A percentile compares a stretch with the other conserved stretches of the same genome.
phyloP scores from a whole-genome alignment of 2,113 vertebrate species.

The Bubalus kerabau region DNA sequence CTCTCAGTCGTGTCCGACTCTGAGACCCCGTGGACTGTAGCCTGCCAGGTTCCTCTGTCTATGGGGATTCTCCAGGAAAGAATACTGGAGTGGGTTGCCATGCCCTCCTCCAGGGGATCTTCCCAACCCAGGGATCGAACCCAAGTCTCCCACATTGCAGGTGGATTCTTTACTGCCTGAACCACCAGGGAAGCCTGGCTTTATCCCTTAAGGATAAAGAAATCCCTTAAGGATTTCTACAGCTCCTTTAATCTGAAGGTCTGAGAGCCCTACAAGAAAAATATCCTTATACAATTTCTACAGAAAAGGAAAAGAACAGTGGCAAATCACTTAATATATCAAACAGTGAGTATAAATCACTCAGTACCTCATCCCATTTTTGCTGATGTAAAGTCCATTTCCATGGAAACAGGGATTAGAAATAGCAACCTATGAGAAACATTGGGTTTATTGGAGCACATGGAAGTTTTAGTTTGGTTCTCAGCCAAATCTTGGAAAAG shows the following conservation, averaged over 20 bases:
- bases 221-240: neutral
- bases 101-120: neutral
- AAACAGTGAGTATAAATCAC: slow-evolving; percentile 70
- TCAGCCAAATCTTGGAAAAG: slow-evolving; percentile 66
- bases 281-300: slow-evolving; percentile 15
- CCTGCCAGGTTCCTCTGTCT: neutral
- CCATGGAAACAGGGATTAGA: slow-evolving; percentile 66
- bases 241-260: slow-evolving; percentile 28
- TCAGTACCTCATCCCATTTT: slow-evolving; percentile 65
- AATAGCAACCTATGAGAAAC: slow-evolving; percentile 73
- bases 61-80: neutral
- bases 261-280: slow-evolving; percentile 40
- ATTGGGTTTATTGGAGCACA: slow-evolving; percentile 60
- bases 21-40: neutral
- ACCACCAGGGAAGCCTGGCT: neutral
- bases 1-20: neutral
- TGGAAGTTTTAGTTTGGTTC: slow-evolving; percentile 64
- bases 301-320: slow-evolving; percentile 67
- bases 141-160: neutral
- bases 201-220: neutral
- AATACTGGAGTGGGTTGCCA: neutral
- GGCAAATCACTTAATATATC: slow-evolving; percentile 65
- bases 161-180: neutral
- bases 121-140: neutral
- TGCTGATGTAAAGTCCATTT: slow-evolving; percentile 71